Evolutionary conservation across 2,113 vertebrate species (phyloP).

Genomic region (Madoqua kirkii): DNA sequence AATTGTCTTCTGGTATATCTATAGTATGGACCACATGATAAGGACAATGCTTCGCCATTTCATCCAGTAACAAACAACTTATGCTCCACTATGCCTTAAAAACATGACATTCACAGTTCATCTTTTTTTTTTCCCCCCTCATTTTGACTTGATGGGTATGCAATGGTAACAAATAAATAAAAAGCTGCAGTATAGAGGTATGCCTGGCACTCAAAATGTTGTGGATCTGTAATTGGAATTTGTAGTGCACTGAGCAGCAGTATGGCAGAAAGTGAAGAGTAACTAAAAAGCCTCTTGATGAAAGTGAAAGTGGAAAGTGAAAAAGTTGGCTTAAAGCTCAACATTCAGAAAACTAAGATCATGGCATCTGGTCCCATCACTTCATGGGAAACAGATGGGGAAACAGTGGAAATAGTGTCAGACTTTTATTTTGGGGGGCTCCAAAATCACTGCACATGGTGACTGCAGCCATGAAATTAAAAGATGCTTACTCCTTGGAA

Average conservation of each 20-base stretch:
- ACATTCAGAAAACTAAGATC: too few species aligned
- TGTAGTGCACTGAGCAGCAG: not conserved
- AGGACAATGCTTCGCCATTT: not conserved
- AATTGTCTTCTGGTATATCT: not conserved
- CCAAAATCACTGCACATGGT: too few species aligned
- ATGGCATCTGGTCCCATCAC: too few species aligned
- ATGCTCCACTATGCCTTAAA: not conserved
- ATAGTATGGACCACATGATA: not conserved
- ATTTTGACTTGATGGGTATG: not conserved
- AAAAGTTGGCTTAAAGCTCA: too few species aligned
- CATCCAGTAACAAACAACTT: not conserved
- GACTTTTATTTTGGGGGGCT: too few species aligned
- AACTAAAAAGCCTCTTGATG: too few species aligned
- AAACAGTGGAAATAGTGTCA: too few species aligned
- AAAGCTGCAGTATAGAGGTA: not conserved
- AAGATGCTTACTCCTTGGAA: too few species aligned
- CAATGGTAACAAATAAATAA: not conserved
- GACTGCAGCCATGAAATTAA: too few species aligned
- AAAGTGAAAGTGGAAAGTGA: too few species aligned
- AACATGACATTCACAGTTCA: not conserved
- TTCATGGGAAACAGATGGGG: too few species aligned
- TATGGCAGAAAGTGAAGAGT: not conserved
- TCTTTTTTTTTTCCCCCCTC: not conserved
- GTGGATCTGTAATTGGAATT: not conserved
- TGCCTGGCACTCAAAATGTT: not conserved